These are phyloP conservation scores for Phyto melanocephala DNA, from an alignment of 2,888 invertebrate species.

Conservation along the genomic window DNA sequence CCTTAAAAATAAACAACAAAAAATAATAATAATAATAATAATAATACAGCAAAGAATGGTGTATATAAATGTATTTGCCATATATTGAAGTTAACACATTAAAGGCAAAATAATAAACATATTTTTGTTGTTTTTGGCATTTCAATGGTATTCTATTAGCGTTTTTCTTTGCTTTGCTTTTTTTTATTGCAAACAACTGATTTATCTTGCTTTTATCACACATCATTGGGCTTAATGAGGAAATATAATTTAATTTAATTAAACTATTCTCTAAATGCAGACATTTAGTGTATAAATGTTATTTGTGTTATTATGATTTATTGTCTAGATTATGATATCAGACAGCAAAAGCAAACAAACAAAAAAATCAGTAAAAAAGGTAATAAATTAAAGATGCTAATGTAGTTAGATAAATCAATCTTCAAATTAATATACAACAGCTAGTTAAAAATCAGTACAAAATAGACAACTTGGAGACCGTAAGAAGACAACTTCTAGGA, in stretches of 20 bases:
- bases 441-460: too few species aligned
- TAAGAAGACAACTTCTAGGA: too few species aligned
- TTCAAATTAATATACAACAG: too few species aligned
- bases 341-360: not conserved
- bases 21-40: not conserved
- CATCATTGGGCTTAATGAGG: conserved; percentile 21
- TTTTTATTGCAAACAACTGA: conserved; percentile 25
- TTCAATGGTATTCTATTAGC: not conserved
- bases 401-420: too few species aligned
- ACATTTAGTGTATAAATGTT: not conserved
- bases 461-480: too few species aligned
- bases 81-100: not conserved
- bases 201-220: conserved; percentile 20
- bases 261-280: not conserved
- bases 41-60: not conserved
- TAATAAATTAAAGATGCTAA: not conserved
- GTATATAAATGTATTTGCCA: conserved; percentile 27
- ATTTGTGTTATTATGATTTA: conserved; percentile 11
- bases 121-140: not conserved
- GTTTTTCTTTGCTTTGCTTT: not conserved
- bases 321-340: not conserved
- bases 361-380: not conserved
- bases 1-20: not conserved
- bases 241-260: conserved; percentile 44
- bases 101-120: not conserved